A percentile compares a stretch with the other conserved stretches of the same genome.
phyloP scores from a whole-genome alignment of 2,113 vertebrate species.

The Suricata suricatta region DNA sequence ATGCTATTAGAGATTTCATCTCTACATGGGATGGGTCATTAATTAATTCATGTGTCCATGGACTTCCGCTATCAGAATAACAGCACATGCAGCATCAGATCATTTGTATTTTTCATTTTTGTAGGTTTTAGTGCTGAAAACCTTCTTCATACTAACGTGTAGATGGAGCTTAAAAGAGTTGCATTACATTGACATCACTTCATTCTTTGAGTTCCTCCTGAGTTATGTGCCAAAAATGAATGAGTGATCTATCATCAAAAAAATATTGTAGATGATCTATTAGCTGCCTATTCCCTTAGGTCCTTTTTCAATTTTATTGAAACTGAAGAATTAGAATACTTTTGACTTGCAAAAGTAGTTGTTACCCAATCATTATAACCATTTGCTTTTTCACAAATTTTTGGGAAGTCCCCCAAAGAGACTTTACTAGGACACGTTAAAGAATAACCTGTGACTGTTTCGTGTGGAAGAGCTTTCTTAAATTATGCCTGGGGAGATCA shows the following conservation, averaged over 20 bases:
- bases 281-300: not conserved
- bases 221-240: slow-evolving; percentile 48
- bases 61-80: not conserved
- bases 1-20: not conserved
- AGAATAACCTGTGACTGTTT: not conserved
- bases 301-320: slow-evolving; percentile 17
- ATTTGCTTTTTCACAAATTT: slow-evolving; percentile 10
- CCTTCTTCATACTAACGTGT: not conserved
- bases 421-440: not conserved
- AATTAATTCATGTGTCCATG: not conserved
- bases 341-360: not conserved
- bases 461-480: not conserved
- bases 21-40: not conserved
- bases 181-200: not conserved
- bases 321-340: slow-evolving; percentile 41
- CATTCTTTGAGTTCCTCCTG: slow-evolving; percentile 45
- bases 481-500: not conserved
- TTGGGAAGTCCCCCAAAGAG: not conserved
- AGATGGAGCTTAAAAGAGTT: not conserved
- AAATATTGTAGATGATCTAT: slow-evolving; percentile 26
- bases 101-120: not conserved
- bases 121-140: slow-evolving; percentile 20
- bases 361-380: not conserved
- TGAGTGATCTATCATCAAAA: slow-evolving; percentile 51
- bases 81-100: not conserved